Percentiles rank a stretch among this genome's conserved stretches.
Evolutionary conservation across 2,113 vertebrate genomes (phyloP).

Genomic region (Nymphicus hollandicus): DNA sequence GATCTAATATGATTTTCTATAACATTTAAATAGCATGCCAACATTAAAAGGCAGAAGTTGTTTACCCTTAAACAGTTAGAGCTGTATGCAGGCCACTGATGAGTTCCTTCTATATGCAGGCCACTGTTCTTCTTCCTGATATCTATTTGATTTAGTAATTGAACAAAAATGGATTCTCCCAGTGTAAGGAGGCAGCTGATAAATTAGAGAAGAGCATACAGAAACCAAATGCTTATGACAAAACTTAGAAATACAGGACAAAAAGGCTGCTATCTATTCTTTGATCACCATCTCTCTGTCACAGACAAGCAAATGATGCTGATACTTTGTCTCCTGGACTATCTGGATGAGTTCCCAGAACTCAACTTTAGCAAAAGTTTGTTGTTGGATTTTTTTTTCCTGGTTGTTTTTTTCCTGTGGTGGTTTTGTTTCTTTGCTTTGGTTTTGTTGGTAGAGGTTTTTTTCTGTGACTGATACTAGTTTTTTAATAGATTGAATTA

Average conservation of each 20-base stretch:
- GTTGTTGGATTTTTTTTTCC: too few species aligned
- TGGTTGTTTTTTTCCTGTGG: neutral
- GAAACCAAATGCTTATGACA: neutral
- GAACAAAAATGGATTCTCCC: neutral
- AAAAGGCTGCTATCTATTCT: neutral
- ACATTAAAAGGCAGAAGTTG: neutral
- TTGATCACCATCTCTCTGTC: neutral
- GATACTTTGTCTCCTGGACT: neutral
- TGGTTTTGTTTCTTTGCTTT: neutral
- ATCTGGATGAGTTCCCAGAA: neutral
- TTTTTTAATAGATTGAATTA: neutral
- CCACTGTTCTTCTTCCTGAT: neutral
- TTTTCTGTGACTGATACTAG: neutral
- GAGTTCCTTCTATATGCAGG: too few species aligned
- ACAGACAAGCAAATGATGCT: neutral
- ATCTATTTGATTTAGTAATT: neutral
- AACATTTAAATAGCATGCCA: neutral
- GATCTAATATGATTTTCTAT: neutral
- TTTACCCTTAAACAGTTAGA: neutral
- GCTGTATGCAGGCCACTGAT: neutral
- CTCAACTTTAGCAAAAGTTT: neutral
- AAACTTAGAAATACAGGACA: neutral
- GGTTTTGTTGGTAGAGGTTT: neutral
- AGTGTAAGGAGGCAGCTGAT: neutral
- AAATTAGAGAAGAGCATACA: neutral